phyloP scores from a whole-genome alignment of 2,113 vertebrate genomes.

The Aegypius monachus region DNA sequence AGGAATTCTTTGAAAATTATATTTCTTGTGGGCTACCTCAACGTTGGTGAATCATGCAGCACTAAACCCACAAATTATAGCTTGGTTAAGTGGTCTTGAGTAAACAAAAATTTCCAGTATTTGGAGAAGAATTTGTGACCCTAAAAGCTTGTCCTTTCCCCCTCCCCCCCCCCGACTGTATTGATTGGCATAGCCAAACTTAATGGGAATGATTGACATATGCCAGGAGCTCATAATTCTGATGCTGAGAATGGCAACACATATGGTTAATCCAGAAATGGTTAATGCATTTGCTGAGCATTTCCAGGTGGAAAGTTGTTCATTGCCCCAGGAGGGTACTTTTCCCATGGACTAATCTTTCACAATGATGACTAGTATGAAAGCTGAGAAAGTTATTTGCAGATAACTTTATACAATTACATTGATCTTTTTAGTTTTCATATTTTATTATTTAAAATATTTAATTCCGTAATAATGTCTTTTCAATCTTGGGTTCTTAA shows the following conservation, averaged over 20 bases:
- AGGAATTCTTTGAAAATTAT: not conserved
- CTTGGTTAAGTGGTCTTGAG: not conserved
- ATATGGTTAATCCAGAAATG: not conserved
- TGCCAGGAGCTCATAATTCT: not conserved
- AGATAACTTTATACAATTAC: not conserved
- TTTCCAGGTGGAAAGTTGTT: not conserved
- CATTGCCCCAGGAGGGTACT: not conserved
- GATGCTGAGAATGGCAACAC: not conserved
- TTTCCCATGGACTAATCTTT: not conserved
- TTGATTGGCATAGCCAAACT: not conserved
- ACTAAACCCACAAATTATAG: not conserved
- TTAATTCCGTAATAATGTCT: not conserved
- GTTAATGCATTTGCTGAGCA: not conserved
- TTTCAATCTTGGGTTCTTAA: not conserved
- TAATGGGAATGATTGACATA: not conserved
- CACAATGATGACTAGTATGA: not conserved
- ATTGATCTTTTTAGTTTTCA: not conserved
- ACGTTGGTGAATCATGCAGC: not conserved
- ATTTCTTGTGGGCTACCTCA: constrained; percentile 4
- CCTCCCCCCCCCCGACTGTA: not conserved
- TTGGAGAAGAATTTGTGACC: not conserved
- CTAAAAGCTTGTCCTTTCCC: not conserved
- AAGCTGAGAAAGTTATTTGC: not conserved
- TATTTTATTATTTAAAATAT: not conserved
- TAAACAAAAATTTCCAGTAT: constrained; percentile 36